These are phyloP conservation scores for Nomada hirtipes DNA, from an alignment of 2,888 invertebrate genomes.

Conservation along the genomic window DNA sequence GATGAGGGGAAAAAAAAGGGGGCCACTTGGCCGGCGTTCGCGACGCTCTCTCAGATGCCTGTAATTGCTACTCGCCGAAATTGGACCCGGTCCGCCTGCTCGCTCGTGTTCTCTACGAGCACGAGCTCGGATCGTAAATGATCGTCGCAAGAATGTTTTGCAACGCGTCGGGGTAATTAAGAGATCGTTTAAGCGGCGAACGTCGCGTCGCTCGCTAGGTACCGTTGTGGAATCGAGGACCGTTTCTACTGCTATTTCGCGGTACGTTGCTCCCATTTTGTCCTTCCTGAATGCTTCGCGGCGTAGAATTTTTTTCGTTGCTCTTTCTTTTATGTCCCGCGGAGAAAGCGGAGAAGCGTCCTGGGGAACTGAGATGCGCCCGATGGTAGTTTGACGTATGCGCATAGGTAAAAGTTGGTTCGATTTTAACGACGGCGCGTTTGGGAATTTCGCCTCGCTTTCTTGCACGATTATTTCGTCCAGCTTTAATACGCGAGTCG, in stretches of 20 bases:
- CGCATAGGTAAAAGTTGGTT: no score
- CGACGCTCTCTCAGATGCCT: slow-evolving; percentile 49
- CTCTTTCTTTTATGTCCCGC: no score
- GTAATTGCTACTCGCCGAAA: slow-evolving; percentile 67
- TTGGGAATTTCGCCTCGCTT: no score
- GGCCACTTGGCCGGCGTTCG: background rate
- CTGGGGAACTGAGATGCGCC: background rate
- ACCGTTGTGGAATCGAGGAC: background rate
- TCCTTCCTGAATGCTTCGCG: background rate
- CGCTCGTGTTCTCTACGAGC: slow-evolving; percentile 38
- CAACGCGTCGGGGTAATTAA: slow-evolving; percentile 54
- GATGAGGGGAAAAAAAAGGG: slow-evolving; percentile 11
- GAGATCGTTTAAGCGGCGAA: slow-evolving; percentile 53
- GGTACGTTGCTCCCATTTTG: no score
- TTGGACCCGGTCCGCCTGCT: slow-evolving; percentile 47
- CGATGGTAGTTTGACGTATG: no score
- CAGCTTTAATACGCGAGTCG: no score
- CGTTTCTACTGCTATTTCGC: background rate
- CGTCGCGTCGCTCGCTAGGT: background rate
- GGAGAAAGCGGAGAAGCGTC: slow-evolving; percentile 11
- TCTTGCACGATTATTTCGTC: no score
- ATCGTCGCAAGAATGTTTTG: slow-evolving; percentile 16
- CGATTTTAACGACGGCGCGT: no score
- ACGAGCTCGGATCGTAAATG: slow-evolving; percentile 18
- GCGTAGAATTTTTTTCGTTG: no score